Evolutionary conservation across 2,113 vertebrate genomes (phyloP).

Genomic region (Aix galericulata): DNA sequence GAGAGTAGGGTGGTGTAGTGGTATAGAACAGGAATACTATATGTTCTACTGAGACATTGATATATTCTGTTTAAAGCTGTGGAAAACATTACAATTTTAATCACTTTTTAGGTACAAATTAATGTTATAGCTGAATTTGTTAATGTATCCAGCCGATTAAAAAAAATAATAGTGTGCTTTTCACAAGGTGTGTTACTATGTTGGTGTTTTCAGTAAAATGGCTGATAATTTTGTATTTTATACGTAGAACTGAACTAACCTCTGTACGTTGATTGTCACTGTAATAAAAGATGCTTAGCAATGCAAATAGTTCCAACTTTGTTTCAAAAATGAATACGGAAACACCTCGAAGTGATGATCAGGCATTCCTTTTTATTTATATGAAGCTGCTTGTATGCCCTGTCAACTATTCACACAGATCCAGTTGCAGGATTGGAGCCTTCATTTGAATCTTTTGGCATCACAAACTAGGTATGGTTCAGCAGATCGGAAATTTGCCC

Average conservation of each 20-base stretch:
- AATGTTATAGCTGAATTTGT: background rate
- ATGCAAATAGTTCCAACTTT: background rate
- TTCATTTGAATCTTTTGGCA: slow-evolving; percentile 54
- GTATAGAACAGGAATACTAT: background rate
- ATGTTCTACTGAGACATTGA: background rate
- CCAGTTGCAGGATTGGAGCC: slow-evolving; percentile 60
- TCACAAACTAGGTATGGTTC: slow-evolving; percentile 40
- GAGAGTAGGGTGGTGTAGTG: background rate
- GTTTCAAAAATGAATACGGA: slow-evolving; percentile 2
- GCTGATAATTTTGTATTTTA: background rate
- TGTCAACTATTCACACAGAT: slow-evolving; percentile 46
- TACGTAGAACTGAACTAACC: background rate
- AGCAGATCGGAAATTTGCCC: background rate
- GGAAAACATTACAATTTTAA: background rate
- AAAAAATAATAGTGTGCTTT: background rate
- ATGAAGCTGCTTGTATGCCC: slow-evolving; percentile 43
- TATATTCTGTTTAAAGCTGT: background rate
- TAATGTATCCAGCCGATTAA: background rate
- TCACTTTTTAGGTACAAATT: background rate
- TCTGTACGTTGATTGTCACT: background rate
- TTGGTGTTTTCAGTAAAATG: background rate
- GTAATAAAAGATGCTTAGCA: background rate
- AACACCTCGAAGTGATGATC: background rate
- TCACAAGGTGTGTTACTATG: background rate
- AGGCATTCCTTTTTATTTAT: background rate